Evolutionary conservation across 1,140 invertebrate genomes (phyloP), one percentile per base, ranked within the genome.

Genomic region (Thaumatotibia leucotreta): DNA sequence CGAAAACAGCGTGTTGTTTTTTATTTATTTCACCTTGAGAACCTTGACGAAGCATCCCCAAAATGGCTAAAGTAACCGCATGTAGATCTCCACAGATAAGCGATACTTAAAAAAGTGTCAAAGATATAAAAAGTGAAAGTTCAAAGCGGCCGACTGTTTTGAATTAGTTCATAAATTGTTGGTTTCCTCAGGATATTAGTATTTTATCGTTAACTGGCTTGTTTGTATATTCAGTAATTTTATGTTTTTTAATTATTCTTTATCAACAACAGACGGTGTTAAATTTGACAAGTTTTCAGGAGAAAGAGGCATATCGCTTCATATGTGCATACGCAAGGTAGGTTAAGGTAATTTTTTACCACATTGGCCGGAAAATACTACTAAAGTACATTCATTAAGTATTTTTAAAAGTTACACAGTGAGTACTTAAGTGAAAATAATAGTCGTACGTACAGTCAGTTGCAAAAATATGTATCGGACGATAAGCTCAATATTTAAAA

Each of bases 171-270:
- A 54, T 23, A 54, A 54, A 54, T 54, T 24, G 23, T 2, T 24
- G 11, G 50, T 24, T 54, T 54, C 50, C 50, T 54, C 50, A 54
- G 50, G 50, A 54, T 54, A 54, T 54, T 27, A 20, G 23, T 54
- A 24, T 54, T 54, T 54, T 54, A 54, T 24, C 11, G 50, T 11
- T 22, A 39, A 5, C 35, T 14, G 11, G 20, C 50, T 24, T 54
- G 50, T 54, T 54, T 54, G 50, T 54, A 24, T 50, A 20, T 27
- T 11, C n/a, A 54, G 22, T 54, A 54, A 54, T 54, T 54, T 50
- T 27, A 24, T 39, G 35, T 39, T 14, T 39, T 14, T 39, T 14
- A 39, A 14, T 39, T 10, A 39, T 14, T 39, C 35, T 39, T 39
- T 39, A 39, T 39, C 35, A 39, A 39, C 14, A 14, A 11, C 35